Evolutionary conservation across 2,797 vertebrate genomes (phyloP), one percentile per base, ranked within the genome.

Genomic region (Lithobates pipiens): DNA sequence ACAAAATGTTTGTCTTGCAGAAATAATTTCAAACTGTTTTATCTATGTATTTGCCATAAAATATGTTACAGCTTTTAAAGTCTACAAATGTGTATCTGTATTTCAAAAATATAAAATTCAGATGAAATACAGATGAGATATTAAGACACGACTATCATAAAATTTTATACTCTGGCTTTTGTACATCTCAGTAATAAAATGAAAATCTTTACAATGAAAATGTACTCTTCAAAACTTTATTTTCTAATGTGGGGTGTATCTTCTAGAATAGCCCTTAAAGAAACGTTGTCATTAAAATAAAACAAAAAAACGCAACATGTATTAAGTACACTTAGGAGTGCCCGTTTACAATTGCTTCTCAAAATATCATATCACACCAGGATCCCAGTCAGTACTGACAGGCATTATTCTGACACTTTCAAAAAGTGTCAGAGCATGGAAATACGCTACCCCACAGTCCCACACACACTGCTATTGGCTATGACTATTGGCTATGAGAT

Each of bases 161-260:
- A 72, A 72, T 81, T 61, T 81, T 81, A 72, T 81, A 50, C 42
- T 11, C 32, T 70, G 46, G 36, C 68, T 42, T 71, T 73, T 81
- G 79, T 72, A 69, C 50, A 61, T 72, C 42, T 32, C 11, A 80
- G 32, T 72, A 63, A 81, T 81, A 81, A 73, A 73, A 72, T 29
- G 32, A 63, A 69, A 61, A 25, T 63, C 78, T 80, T 80, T 80
- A 80, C 78, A 29, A 71, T 57, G 44, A 71, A 46, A 70, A 71
- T 71, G 57, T 80, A 80, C 68, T 36, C 44, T 71, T 70, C 79
- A 73, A 54, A 81, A 73, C 61, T 69, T 61, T 61, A 72, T 72
- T 81, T 61, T n/a, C 32, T 73, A 13, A 61, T 72, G 32, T 57
- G 9, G 44, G 78, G 34, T 34, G 54, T 73, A 57, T 73, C 21